Conservation (phyloP, 2,888 invertebrate genomes). For the Oeneis ivallda region DNA sequence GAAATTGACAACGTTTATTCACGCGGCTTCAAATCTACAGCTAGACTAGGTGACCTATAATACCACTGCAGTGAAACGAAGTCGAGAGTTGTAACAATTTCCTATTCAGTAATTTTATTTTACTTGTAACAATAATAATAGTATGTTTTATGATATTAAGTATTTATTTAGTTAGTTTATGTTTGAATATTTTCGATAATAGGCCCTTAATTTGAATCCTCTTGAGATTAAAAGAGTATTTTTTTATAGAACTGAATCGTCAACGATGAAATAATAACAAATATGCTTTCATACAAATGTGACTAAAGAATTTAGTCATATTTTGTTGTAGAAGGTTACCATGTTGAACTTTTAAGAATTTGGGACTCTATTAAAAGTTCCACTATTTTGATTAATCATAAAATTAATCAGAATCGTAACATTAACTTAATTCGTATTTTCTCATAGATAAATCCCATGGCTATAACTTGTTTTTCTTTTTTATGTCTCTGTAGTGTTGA, state of each 20-base stretch:
- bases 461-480: no score
- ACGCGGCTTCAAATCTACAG: neutral
- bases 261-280: neutral
- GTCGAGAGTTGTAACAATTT: slow-evolving; percentile 41
- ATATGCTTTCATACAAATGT: neutral
- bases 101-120: slow-evolving; percentile 49
- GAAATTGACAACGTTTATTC: neutral
- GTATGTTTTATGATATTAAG: slow-evolving; percentile 72
- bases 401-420: neutral
- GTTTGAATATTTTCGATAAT: slow-evolving; percentile 39
- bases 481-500: neutral
- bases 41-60: slow-evolving; percentile 38
- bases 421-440: neutral
- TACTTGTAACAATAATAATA: slow-evolving; percentile 50
- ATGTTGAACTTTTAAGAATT: slow-evolving; percentile 8
- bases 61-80: slow-evolving; percentile 43
- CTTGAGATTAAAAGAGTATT: slow-evolving; percentile 40
- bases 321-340: slow-evolving; percentile 2
- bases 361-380: neutral
- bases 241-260: slow-evolving; percentile 40
- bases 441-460: neutral
- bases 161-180: slow-evolving; percentile 73
- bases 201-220: slow-evolving; percentile 28
- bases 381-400: neutral
- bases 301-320: no score